These are phyloP conservation scores for Lasiurus borealis DNA, from an alignment of 2,113 vertebrate genomes.

Conservation along the genomic window DNA sequence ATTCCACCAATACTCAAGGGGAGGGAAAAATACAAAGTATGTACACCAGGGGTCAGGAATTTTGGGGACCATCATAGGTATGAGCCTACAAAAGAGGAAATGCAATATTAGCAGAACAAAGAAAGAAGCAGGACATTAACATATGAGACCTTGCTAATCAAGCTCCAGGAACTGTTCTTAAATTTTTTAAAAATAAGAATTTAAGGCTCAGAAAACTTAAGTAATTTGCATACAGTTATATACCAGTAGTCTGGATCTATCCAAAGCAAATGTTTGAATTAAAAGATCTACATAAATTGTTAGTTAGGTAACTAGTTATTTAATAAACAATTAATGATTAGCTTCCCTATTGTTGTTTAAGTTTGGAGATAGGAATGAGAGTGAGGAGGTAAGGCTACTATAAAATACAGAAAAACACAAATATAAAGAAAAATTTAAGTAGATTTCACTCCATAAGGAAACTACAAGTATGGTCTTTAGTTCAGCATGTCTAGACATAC, in stretches of 20 bases:
- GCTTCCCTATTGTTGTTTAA: background rate
- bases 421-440: background rate
- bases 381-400: background rate
- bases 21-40: background rate
- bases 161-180: background rate
- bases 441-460: background rate
- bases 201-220: slow-evolving; percentile 35
- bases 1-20: background rate
- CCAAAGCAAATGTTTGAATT: background rate
- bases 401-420: background rate
- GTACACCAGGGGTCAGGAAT: background rate
- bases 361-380: background rate
- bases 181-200: slow-evolving; percentile 17
- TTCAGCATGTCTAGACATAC: background rate
- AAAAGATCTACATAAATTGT: background rate
- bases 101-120: background rate
- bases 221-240: background rate
- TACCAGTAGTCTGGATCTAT: background rate
- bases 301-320: background rate
- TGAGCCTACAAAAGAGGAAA: background rate
- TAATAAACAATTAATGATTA: background rate
- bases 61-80: background rate
- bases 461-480: background rate
- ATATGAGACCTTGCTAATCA: background rate
- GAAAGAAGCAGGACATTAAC: background rate